Evolutionary conservation across 2,888 invertebrate species (phyloP).

Genomic region (Orthonevra nobilis): DNA sequence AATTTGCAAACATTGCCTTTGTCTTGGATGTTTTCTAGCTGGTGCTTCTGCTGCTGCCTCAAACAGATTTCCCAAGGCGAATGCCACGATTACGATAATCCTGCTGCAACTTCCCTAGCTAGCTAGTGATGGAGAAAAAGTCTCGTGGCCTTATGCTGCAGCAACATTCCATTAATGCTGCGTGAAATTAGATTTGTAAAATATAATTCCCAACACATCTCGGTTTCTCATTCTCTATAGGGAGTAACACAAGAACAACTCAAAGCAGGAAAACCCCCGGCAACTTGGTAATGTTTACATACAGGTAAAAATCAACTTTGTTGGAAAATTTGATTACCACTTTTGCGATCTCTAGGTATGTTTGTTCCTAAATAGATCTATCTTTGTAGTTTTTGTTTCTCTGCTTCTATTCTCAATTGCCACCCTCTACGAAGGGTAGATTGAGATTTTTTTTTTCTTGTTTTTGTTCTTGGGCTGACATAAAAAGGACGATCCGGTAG

Average conservation of each 20-base stretch:
- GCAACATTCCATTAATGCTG: slow-evolving; percentile 77
- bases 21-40: slow-evolving; percentile 52
- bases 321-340: slow-evolving; percentile 37
- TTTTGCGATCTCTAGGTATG: slow-evolving; percentile 15
- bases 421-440: slow-evolving; percentile 32
- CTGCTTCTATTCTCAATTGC: background rate
- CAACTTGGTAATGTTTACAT: slow-evolving; percentile 4
- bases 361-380: background rate
- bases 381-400: background rate
- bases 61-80: slow-evolving; percentile 41
- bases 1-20: slow-evolving; percentile 69
- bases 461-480: slow-evolving; percentile 22
- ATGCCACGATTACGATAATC: slow-evolving; percentile 60
- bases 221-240: slow-evolving; percentile 30
- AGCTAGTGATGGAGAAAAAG: slow-evolving; percentile 7
- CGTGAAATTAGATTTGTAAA: slow-evolving; percentile 79
- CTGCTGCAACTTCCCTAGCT: slow-evolving; percentile 32
- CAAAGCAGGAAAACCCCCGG: slow-evolving; percentile 29
- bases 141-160: slow-evolving; percentile 46
- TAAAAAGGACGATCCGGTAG: slow-evolving; percentile 19
- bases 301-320: slow-evolving; percentile 45
- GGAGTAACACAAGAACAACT: slow-evolving; percentile 8
- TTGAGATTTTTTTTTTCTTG: too few relatives aligned
- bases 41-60: slow-evolving; percentile 32
- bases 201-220: slow-evolving; percentile 53